These are phyloP conservation scores for Pangasius krempfi DNA, from an alignment of 2,797 vertebrate genomes.

Conservation along the genomic window DNA sequence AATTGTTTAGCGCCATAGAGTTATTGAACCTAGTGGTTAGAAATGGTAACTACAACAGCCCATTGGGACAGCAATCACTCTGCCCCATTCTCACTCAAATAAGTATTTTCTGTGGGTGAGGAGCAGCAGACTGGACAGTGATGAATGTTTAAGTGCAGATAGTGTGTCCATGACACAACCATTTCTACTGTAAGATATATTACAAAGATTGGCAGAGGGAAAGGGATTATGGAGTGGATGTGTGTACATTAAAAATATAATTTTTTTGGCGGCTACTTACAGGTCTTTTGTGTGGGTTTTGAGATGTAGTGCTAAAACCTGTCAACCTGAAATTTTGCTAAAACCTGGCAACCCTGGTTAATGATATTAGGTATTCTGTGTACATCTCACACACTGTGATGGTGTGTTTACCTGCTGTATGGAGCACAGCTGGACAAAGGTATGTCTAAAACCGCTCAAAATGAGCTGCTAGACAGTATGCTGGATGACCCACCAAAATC, in stretches of 20 bases:
- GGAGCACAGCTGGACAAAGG: too few species aligned
- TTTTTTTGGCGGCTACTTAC: too few species aligned
- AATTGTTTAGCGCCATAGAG: not conserved
- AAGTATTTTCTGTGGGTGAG: not conserved
- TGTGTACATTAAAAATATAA: not conserved
- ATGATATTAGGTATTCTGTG: too few species aligned
- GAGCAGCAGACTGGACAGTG: not conserved
- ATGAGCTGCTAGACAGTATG: too few species aligned
- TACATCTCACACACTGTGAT: too few species aligned
- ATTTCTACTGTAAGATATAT: not conserved
- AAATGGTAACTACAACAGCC: not conserved
- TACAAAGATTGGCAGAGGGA: not conserved
- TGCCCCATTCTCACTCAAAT: not conserved
- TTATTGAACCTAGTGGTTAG: not conserved
- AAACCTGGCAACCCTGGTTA: too few species aligned
- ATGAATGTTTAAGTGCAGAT: not conserved
- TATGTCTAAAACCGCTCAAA: too few species aligned
- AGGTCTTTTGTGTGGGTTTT: too few species aligned
- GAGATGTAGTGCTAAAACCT: too few species aligned
- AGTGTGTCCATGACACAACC: not conserved
- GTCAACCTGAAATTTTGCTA: too few species aligned
- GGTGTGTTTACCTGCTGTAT: too few species aligned
- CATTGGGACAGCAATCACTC: not conserved
- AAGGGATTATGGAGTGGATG: not conserved
- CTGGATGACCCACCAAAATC: too few species aligned